These are phyloP conservation scores for Hippolais icterina DNA, from an alignment of 2,113 vertebrate species.

Conservation along the genomic window DNA sequence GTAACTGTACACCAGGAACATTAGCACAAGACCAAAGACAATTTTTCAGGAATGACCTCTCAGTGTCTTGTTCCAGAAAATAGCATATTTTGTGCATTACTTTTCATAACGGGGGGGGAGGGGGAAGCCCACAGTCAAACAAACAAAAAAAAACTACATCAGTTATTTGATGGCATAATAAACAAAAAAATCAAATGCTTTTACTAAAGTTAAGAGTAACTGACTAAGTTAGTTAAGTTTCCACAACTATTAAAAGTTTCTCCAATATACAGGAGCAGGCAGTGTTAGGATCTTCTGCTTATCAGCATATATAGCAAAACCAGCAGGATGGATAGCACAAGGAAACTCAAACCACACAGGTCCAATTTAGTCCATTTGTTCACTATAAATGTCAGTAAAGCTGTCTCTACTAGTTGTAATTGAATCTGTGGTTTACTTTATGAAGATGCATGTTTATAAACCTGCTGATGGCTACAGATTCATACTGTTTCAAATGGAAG, in stretches of 20 bases:
- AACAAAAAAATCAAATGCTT: not conserved
- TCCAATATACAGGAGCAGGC: not conserved
- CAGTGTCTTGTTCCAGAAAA: not conserved
- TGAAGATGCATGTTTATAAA: not conserved
- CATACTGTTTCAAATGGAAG: not conserved
- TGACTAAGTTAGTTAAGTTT: not conserved
- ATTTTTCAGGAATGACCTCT: not conserved
- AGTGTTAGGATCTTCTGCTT: not conserved
- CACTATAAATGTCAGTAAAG: not conserved
- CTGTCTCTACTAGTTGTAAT: not conserved
- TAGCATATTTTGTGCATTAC: not conserved
- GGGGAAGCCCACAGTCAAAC: not conserved
- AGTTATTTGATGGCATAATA: not conserved
- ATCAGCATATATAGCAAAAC: not conserved
- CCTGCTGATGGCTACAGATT: not conserved
- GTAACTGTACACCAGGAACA: not conserved
- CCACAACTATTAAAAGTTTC: not conserved
- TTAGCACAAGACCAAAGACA: not conserved
- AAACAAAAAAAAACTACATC: not conserved
- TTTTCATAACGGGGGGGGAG: not conserved
- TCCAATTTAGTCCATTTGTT: not conserved
- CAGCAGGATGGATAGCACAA: not conserved
- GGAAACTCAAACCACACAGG: not conserved
- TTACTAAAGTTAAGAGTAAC: not conserved
- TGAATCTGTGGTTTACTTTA: not conserved